Evolutionary conservation across 2,113 vertebrate genomes (phyloP).

Genomic region (Empidonax alnorum): DNA sequence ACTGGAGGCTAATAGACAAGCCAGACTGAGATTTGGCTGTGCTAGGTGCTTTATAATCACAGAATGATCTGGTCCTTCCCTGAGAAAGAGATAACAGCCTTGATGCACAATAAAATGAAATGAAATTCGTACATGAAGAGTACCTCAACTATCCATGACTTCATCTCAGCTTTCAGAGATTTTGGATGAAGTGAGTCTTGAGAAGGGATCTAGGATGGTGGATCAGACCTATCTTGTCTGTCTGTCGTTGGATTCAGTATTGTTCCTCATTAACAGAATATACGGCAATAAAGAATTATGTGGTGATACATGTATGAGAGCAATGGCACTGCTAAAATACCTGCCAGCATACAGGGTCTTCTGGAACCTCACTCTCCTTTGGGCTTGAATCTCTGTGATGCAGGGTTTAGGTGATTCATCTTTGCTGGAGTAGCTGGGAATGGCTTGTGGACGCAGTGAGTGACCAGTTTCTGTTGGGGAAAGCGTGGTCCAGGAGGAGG

Average conservation of each 20-base stretch:
- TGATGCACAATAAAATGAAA: not conserved
- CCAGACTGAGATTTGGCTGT: not conserved
- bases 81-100: not conserved
- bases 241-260: not conserved
- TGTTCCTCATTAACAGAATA: not conserved
- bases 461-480: not conserved
- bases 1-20: not conserved
- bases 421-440: not conserved
- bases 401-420: not conserved
- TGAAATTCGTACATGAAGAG: not conserved
- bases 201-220: not conserved
- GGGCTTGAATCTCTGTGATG: not conserved
- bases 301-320: not conserved
- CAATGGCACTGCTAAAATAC: not conserved
- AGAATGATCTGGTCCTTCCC: not conserved
- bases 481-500: not conserved
- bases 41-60: not conserved
- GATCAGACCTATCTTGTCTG: not conserved
- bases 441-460: not conserved
- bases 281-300: not conserved
- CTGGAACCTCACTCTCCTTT: not conserved
- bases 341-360: not conserved
- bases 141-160: accelerated
- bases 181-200: not conserved
- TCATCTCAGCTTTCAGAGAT: not conserved